phyloP scores from a whole-genome alignment of 1,140 invertebrate species.

The Ylistrum balloti region DNA sequence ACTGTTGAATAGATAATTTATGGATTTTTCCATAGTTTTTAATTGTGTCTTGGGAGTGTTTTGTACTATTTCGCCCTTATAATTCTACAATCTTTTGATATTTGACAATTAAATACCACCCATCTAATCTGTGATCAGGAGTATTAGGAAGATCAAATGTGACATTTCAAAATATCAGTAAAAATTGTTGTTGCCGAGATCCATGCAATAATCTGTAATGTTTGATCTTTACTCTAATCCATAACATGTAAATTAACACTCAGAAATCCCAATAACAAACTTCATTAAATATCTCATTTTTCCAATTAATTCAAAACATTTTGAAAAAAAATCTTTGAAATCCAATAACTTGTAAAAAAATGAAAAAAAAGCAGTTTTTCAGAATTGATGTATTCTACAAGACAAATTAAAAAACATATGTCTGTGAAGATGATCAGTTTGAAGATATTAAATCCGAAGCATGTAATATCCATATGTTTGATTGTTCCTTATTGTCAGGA shows the following conservation, averaged over 20 bases:
- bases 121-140: not conserved
- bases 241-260: not conserved
- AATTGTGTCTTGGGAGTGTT: too few species aligned
- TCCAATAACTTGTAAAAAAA: too few species aligned
- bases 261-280: not conserved
- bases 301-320: too few species aligned
- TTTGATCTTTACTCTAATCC: not conserved
- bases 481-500: slow-evolving; percentile 2
- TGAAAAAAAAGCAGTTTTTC: not conserved
- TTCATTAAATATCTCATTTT: not conserved
- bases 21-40: too few species aligned
- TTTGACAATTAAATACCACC: not conserved
- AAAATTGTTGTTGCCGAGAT: not conserved
- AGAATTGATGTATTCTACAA: not conserved
- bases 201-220: not conserved
- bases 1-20: too few species aligned
- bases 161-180: not conserved
- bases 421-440: not conserved
- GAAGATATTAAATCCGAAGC: not conserved
- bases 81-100: too few species aligned
- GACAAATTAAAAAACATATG: not conserved
- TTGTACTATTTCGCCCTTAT: too few species aligned
- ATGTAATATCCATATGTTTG: not conserved
- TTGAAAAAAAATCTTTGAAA: too few species aligned
- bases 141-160: not conserved